These are phyloP conservation scores for Baronia brevicornis DNA, from an alignment of 2,888 invertebrate species.

Conservation along the genomic window DNA sequence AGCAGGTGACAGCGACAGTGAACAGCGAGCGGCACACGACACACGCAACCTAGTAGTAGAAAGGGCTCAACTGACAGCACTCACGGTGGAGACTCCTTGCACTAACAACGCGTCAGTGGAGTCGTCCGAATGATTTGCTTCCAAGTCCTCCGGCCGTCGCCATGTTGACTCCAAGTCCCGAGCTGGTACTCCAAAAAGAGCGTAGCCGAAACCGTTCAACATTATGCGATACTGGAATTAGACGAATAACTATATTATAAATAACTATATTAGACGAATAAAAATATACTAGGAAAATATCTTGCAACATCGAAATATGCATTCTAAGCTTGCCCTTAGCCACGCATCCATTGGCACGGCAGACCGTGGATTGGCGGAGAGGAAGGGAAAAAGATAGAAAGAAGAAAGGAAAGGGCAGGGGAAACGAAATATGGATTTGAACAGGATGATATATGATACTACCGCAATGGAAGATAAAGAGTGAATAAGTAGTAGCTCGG, in stretches of 20 bases:
- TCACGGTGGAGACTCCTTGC: slow-evolving; percentile 77
- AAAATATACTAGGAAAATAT: too few species aligned
- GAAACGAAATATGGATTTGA: too few species aligned
- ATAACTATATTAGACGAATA: too few species aligned
- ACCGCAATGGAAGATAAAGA: too few species aligned
- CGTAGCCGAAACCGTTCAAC: slow-evolving; percentile 88
- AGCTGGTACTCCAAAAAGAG: slow-evolving; percentile 84
- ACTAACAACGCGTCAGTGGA: slow-evolving; percentile 72
- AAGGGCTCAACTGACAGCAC: slow-evolving; percentile 67
- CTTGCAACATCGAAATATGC: not conserved
- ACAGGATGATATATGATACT: too few species aligned
- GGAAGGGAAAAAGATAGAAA: too few species aligned
- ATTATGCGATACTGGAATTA: slow-evolving; percentile 85
- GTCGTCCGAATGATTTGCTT: slow-evolving; percentile 61
- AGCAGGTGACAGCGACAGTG: slow-evolving; percentile 22
- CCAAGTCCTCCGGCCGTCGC: slow-evolving; percentile 77
- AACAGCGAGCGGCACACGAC: slow-evolving; percentile 27
- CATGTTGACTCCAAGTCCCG: slow-evolving; percentile 83
- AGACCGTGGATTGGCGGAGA: too few species aligned
- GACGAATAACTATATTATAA: not conserved
- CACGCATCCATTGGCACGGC: too few species aligned
- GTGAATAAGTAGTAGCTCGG: too few species aligned
- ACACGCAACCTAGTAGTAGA: slow-evolving; percentile 30
- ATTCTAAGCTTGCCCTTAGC: not conserved
- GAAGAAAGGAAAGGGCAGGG: too few species aligned